Conservation (phyloP, 1,140 invertebrate genomes). For the Cydia fagiglandana region DNA sequence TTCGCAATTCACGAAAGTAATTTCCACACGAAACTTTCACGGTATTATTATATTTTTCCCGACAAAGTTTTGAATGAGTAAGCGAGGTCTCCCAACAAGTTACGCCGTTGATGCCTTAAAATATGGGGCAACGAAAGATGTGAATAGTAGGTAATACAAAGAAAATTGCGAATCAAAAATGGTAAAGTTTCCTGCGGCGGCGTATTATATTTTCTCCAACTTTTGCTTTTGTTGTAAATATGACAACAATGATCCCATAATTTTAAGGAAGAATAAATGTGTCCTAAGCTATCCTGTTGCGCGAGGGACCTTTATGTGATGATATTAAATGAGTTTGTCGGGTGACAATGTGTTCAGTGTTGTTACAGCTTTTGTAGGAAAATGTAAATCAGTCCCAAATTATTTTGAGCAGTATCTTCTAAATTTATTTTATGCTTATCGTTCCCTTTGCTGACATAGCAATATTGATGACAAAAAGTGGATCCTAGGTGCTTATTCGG, state of each 20-base stretch:
- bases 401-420: background rate
- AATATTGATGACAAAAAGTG: background rate
- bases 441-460: background rate
- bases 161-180: constrained; percentile 12
- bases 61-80: constrained; percentile 8
- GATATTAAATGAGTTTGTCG: background rate
- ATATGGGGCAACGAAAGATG: background rate
- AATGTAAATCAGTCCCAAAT: constrained; percentile 7
- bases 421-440: background rate
- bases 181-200: background rate
- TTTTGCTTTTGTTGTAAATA: background rate
- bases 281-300: constrained; percentile 11
- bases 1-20: background rate
- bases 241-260: constrained; percentile 10
- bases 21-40: background rate
- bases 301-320: background rate
- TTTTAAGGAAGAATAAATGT: constrained; percentile 1
- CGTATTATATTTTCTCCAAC: background rate
- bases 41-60: constrained; percentile 14
- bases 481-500: background rate
- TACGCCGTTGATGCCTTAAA: constrained; percentile 1
- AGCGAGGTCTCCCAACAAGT: background rate
- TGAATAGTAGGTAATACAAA: constrained; percentile 5
- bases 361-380: background rate
- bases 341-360: background rate